A percentile compares a stretch with the other conserved stretches of the same genome.
Conservation (phyloP, 2,113 vertebrate species). For the Rhinopomastus cyanomelas region DNA sequence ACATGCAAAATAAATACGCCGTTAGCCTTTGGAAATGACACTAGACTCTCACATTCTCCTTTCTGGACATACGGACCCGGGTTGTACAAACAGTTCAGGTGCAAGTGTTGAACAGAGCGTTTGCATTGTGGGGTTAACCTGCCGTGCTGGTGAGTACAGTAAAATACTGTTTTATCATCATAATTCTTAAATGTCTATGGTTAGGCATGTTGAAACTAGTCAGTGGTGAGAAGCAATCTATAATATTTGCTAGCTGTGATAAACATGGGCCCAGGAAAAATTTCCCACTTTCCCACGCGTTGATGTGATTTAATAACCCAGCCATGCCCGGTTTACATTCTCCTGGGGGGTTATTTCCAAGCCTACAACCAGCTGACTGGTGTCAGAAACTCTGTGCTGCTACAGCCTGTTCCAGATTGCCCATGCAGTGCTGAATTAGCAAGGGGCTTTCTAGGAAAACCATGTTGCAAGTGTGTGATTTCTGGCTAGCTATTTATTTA, state of each 20-base stretch:
- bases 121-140: background rate
- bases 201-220: background rate
- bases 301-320: background rate
- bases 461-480: background rate
- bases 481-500: background rate
- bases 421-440: slow-evolving; percentile 23
- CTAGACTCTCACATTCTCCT: background rate
- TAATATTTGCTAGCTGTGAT: background rate
- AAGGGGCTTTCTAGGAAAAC: slow-evolving; percentile 68
- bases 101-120: background rate
- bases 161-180: background rate
- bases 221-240: background rate
- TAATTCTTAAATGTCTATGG: background rate
- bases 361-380: slow-evolving; percentile 10
- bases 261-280: background rate
- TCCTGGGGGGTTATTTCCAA: slow-evolving; percentile 39
- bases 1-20: background rate
- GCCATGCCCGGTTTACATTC: slow-evolving; percentile 17
- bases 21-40: background rate
- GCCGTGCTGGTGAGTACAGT: fast-evolving
- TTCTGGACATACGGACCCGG: background rate
- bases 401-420: background rate
- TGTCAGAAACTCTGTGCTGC: background rate
- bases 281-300: background rate
- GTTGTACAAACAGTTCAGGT: background rate